These are phyloP conservation scores for Ditylenchus dipsaci DNA, from an alignment of 1,140 invertebrate genomes.

Conservation along the genomic window DNA sequence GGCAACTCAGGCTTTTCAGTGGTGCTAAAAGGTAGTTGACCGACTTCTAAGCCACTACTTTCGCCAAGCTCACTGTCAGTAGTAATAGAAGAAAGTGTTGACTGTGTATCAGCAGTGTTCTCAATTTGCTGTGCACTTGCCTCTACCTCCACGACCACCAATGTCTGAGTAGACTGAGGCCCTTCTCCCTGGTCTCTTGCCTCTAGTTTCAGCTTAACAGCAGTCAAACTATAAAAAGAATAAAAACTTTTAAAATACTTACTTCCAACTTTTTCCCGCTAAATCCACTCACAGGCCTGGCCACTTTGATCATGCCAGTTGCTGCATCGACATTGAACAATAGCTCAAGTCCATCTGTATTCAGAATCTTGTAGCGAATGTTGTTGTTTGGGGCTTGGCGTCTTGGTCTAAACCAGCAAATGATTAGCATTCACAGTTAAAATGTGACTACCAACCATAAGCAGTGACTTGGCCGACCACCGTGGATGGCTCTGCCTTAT, in stretches of 20 bases:
- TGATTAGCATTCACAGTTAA: neutral
- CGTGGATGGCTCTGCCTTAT: slow-evolving; percentile 48
- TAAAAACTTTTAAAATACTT: slow-evolving; percentile 13
- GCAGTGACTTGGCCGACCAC: slow-evolving; percentile 54
- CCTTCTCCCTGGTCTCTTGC: slow-evolving; percentile 48
- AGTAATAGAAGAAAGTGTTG: neutral
- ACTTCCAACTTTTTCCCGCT: slow-evolving; percentile 45
- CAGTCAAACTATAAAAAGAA: neutral
- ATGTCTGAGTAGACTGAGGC: slow-evolving; percentile 39
- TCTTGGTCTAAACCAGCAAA: slow-evolving; percentile 17
- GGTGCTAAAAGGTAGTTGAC: slow-evolving; percentile 7
- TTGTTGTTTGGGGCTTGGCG: slow-evolving; percentile 43
- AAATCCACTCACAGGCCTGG: slow-evolving; percentile 31
- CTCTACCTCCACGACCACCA: slow-evolving; percentile 46
- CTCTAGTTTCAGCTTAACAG: slow-evolving; percentile 40
- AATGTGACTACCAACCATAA: slow-evolving; percentile 53
- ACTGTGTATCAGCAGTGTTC: too few species aligned
- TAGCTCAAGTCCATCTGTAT: slow-evolving; percentile 41
- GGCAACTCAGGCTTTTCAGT: neutral
- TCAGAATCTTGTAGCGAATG: slow-evolving; percentile 40
- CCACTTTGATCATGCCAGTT: slow-evolving; percentile 47
- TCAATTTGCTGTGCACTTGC: too few species aligned
- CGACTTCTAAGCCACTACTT: slow-evolving; percentile 22
- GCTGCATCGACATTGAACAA: slow-evolving; percentile 47
- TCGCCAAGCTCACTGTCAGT: too few species aligned